A percentile compares a stretch with the other conserved stretches of the same genome.
Conservation (phyloP, 2,797 vertebrate genomes). For the Chiloscyllium punctatum region DNA sequence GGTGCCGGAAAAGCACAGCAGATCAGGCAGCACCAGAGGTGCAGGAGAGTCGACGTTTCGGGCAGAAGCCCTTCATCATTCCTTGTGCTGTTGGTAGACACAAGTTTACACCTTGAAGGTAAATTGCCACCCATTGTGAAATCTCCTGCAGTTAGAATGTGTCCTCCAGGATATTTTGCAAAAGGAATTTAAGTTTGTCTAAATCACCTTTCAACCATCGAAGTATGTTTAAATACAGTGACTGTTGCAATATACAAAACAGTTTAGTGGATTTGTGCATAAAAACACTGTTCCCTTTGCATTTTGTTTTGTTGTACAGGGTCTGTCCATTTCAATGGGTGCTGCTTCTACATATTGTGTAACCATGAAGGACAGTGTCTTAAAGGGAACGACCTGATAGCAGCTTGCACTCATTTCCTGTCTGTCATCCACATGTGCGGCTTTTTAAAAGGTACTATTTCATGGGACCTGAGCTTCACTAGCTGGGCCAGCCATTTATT, state of each 20-base stretch:
- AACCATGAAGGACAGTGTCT: not conserved
- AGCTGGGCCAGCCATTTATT: not conserved
- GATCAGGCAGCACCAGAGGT: too few relatives aligned
- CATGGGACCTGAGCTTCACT: too few relatives aligned
- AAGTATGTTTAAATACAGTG: not conserved
- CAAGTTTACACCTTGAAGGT: not conserved
- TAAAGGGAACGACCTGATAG: not conserved
- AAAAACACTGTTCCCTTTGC: not conserved
- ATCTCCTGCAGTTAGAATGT: not conserved
- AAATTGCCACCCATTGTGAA: not conserved
- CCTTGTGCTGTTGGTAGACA: too few relatives aligned
- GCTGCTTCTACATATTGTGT: not conserved
- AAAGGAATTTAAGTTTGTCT: not conserved
- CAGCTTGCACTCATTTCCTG: not conserved
- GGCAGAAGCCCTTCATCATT: too few relatives aligned
- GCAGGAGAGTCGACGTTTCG: too few relatives aligned
- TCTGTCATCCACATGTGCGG: not conserved
- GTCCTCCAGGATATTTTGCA: not conserved
- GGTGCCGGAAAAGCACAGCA: too few relatives aligned
- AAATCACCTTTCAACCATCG: not conserved
- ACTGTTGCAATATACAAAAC: not conserved
- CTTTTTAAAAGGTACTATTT: not conserved
- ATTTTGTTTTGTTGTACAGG: not conserved
- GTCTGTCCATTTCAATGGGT: not conserved
- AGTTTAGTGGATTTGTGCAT: not conserved